Conservation (phyloP, 2,888 invertebrate species). For the Cantharis flavilabris region DNA sequence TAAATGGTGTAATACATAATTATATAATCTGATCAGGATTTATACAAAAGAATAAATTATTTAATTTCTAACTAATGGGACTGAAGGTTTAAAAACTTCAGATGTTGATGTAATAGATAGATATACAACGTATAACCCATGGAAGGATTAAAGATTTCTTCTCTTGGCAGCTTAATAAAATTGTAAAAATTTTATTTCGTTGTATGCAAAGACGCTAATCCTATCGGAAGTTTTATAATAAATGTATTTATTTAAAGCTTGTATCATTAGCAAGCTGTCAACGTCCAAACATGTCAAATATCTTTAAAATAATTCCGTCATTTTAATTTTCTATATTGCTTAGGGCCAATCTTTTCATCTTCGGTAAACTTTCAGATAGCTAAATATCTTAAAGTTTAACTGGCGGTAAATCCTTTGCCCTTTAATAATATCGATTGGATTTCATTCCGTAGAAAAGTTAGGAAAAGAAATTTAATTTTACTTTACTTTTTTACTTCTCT, state of each 20-base stretch:
- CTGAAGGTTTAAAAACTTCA: not conserved
- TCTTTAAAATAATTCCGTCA: not conserved
- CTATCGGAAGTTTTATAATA: not conserved
- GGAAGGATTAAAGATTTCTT: not conserved
- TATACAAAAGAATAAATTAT: not conserved
- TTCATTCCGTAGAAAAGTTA: not conserved
- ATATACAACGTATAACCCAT: not conserved
- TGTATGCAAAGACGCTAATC: not conserved
- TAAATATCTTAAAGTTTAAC: too few relatives aligned
- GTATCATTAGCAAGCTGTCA: not conserved
- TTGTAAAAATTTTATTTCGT: not conserved
- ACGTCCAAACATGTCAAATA: not conserved
- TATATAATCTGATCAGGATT: not conserved
- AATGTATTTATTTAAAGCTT: not conserved
- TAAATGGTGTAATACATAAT: conserved; percentile 14
- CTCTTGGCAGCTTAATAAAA: not conserved
- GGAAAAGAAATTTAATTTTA: not conserved
- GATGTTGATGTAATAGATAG: not conserved
- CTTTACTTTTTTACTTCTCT: too few relatives aligned
- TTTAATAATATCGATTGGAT: too few relatives aligned
- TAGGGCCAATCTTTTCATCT: not conserved
- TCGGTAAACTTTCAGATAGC: too few relatives aligned
- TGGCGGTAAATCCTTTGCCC: too few relatives aligned
- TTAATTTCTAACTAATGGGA: not conserved
- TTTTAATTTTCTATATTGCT: not conserved